Evolutionary conservation across 1,140 invertebrate genomes (phyloP).

Genomic region (Scylla paramamosain): DNA sequence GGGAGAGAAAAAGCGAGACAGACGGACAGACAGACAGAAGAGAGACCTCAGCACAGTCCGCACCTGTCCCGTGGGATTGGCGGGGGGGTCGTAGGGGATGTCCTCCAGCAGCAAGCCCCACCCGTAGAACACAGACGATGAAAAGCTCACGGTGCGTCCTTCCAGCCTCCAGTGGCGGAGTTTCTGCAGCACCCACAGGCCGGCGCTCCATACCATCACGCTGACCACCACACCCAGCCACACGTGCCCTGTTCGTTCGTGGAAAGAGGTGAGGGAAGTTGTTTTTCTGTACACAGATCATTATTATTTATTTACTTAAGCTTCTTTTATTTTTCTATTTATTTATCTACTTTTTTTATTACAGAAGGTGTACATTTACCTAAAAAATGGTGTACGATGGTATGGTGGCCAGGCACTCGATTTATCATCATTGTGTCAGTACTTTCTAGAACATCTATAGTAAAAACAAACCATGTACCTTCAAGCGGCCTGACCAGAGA

Average conservation of each 20-base stretch:
- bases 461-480: background rate
- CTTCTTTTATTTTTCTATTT: no score
- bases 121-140: background rate
- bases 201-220: background rate
- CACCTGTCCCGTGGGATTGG: background rate
- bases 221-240: background rate
- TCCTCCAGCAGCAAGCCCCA: conserved; percentile 47
- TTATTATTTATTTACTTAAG: no score
- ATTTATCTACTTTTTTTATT: no score
- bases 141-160: background rate
- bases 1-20: no score
- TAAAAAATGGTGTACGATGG: background rate
- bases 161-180: background rate
- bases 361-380: no score
- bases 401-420: no score
- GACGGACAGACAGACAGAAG: no score
- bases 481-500: conserved; percentile 42
- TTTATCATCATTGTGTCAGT: background rate
- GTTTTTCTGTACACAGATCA: no score
- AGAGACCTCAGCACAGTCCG: background rate
- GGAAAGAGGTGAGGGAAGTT: no score
- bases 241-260: background rate
- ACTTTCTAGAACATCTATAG: background rate
- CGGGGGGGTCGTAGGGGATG: background rate
- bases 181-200: conserved; percentile 25